Base-by-base conservation (phyloP, 2,113 vertebrate genomes). In the Rhinopomastus cyanomelas region DNA sequence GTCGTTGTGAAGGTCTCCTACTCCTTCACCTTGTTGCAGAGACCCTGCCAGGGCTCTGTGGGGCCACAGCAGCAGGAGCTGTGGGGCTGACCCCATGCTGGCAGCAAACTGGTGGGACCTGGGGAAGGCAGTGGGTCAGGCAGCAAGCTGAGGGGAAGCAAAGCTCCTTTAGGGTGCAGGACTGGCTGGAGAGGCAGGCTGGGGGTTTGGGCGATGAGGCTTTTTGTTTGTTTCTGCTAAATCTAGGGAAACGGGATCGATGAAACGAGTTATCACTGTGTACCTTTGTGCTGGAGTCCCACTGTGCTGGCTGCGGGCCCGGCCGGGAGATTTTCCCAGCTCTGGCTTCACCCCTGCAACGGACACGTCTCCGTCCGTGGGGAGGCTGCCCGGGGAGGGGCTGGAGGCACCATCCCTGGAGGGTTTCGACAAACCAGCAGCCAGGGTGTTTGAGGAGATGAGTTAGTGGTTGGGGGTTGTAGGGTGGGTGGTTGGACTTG, bases 221-320 rank as follows among this genome's bases (percentile, higher is more conserved):
- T 83, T 89, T 93, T 71, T 93, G 88, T 82, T 85, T 93, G 76
- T 68, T 91, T 79, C 65, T 56, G 22, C 85, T 53, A 30, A 78
- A 64, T 10, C 22, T 8, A 4, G 75, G 71, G 18, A 20, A 26
- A 27, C 0, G 1, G 75, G 79, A 73, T 94, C 29, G 2, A 90
- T 81, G 57, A 12, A 32, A 51, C 2, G 23, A 69, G 37, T 6
- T 44, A 20, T 49, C 52, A 3, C 34, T 27, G 49, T 36, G 16
- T 51, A 18, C 59, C 55, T 11, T 22, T 26, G 60, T 85, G 84
- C 3, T 42, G 74, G 21, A 73, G 81, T 3, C 65, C 64, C 3
- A 7, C 76, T 59, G 48, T 13, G 76, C 90, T 91, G 80, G 73
- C 83, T 81, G 75, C 71, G 7, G 26, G 20, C 67, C 87, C 81